Evolutionary conservation across 2,113 vertebrate species (phyloP).

Genomic region (Nematolebias whitei): DNA sequence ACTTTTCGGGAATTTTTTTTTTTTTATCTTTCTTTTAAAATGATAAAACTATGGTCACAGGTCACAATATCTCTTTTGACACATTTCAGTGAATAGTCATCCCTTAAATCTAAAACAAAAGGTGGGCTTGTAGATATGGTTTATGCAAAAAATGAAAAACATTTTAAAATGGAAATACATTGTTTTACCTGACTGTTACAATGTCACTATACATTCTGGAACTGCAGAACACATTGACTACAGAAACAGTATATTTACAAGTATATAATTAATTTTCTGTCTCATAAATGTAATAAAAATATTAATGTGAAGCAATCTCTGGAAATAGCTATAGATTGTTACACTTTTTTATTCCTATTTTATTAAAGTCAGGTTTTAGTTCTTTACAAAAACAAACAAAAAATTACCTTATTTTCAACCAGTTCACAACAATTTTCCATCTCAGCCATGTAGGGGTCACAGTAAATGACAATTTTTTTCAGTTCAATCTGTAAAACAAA

Average conservation of each 20-base stretch:
- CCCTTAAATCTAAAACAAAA: no score
- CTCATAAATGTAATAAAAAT: no score
- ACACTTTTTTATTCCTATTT: not conserved
- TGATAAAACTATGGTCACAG: no score
- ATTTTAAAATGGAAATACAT: no score
- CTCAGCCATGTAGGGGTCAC: conserved; percentile 83
- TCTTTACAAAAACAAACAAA: not conserved
- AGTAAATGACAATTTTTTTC: conserved; percentile 88
- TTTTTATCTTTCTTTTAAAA: no score
- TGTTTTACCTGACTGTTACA: no score
- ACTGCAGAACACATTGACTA: not conserved
- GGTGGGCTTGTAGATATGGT: no score
- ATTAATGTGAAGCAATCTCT: no score
- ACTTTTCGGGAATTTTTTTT: no score
- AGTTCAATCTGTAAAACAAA: conserved; percentile 87
- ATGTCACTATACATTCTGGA: not conserved
- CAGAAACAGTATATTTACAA: not conserved
- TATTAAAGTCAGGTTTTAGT: not conserved
- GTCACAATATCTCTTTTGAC: no score
- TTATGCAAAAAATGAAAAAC: no score
- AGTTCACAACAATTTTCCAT: conserved; percentile 90
- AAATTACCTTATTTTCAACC: conserved; percentile 82
- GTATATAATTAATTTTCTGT: not conserved
- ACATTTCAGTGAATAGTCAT: no score
- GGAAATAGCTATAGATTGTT: not conserved